Percentiles rank a stretch among this genome's conserved stretches.
Conservation (phyloP, 2,888 invertebrate genomes). For the Scaptomyza tumidula region DNA sequence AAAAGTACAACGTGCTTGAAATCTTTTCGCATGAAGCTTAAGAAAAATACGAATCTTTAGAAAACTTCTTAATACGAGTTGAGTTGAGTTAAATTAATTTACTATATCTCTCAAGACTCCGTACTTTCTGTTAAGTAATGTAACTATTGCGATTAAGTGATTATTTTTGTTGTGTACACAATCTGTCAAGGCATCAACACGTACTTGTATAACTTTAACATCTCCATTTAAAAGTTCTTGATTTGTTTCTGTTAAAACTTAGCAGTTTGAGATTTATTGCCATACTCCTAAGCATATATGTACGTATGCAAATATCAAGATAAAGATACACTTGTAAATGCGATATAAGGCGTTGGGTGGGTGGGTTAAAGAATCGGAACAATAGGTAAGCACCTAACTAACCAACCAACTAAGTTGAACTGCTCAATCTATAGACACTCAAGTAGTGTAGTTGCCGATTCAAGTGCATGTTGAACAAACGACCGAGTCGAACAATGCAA, state of each 20-base stretch:
- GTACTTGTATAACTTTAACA: not conserved
- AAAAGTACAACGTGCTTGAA: too few relatives aligned
- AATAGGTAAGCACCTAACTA: slow-evolving; percentile 51
- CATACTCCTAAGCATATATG: not conserved
- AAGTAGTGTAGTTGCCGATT: slow-evolving; percentile 75
- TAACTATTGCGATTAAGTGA: too few relatives aligned
- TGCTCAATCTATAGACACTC: slow-evolving; percentile 61
- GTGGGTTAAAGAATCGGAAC: slow-evolving; percentile 17
- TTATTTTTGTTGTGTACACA: too few relatives aligned
- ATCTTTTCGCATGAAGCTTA: too few relatives aligned
- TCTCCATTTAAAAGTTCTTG: not conserved
- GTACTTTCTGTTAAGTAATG: too few relatives aligned
- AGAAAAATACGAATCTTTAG: too few relatives aligned
- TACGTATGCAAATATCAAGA: not conserved
- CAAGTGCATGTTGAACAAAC: slow-evolving; percentile 75
- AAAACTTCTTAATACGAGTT: too few relatives aligned
- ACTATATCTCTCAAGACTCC: too few relatives aligned
- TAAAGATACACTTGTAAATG: slow-evolving; percentile 1
- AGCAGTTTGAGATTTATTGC: not conserved
- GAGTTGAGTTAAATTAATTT: too few relatives aligned
- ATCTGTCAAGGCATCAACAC: too few relatives aligned
- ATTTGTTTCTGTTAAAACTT: not conserved
- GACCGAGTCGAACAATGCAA: slow-evolving; percentile 75
- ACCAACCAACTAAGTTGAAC: slow-evolving; percentile 28
- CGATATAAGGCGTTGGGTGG: not conserved